Evolutionary conservation across 92 coral and sea anemone species (phyloP).

Genomic region (Parazoanthus swiftii): DNA sequence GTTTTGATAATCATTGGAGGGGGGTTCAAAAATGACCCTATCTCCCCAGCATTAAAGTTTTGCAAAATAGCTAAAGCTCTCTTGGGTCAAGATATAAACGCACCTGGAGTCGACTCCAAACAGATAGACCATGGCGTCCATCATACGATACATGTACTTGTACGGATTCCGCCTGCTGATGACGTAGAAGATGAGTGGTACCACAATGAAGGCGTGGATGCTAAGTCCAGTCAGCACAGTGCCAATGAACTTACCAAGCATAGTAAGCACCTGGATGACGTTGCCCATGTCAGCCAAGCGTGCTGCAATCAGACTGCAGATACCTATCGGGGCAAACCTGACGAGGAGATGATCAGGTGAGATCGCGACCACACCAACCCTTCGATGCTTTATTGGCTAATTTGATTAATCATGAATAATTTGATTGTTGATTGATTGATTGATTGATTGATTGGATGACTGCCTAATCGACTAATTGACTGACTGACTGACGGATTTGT

Average conservation of each 20-base stretch:
- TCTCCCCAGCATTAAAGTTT: too few species aligned
- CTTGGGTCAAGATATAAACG: background rate
- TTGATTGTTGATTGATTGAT: too few species aligned
- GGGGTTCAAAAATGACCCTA: too few species aligned
- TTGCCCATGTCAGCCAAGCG: conserved; percentile 71
- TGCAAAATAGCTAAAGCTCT: background rate
- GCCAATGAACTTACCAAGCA: conserved; percentile 67
- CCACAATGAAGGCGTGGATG: conserved; percentile 60
- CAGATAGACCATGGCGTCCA: conserved; percentile 66
- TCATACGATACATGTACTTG: conserved; percentile 57
- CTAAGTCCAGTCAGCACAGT: conserved; percentile 67
- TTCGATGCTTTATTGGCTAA: background rate
- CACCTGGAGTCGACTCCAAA: conserved; percentile 71
- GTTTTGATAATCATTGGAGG: too few species aligned
- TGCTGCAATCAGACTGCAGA: conserved; percentile 75
- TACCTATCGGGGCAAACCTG: conserved; percentile 75
- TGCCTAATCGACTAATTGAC: too few species aligned
- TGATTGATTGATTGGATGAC: too few species aligned
- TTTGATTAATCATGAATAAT: background rate
- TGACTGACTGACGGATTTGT: too few species aligned
- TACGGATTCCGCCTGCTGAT: conserved; percentile 64
- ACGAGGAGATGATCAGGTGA: background rate
- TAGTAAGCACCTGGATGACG: conserved; percentile 54
- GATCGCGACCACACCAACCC: too few species aligned
- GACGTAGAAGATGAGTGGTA: conserved; percentile 59